Evolutionary conservation across 2,797 vertebrate species (phyloP), one percentile per base, ranked within the genome.

Genomic region (Anguilla marmorata): DNA sequence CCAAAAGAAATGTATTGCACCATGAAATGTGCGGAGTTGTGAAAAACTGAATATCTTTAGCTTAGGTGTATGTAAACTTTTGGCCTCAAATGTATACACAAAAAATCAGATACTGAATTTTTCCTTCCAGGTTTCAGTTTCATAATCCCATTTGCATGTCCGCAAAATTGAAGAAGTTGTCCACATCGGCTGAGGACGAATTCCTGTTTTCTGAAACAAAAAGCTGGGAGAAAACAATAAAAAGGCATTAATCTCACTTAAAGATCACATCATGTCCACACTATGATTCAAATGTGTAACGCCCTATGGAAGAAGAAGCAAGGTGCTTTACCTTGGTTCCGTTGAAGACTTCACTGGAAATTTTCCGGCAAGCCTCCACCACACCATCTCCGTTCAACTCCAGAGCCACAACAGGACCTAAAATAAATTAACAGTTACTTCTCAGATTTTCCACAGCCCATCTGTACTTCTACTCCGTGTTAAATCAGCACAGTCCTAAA

Each of bases 111-210:
- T 14, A 33, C n/a, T 5, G 12, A 9, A 11, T 30, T 54, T 54
- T 84, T 56, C 6, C 11, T 33, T 84, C 48, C n/a, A 56, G 52
- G 16, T 48, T 50, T 48, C n/a, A 33, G 24, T n/a, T 85, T 98
- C 95, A 99, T 94, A 98, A 95, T 87, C 97, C 97, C 97, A 99
- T 98, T 94, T 99, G 98, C 96, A 99, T 98, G 93, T 99, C 98
- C 21, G 97, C 98, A 76, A 98, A 99, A 94, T 99, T 99, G 96
- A 98, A 99, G 96, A 99, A 99, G 95, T 92, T 97, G 93, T 99
- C 98, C 88, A 99, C 96, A 86, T 99, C 99, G 93, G 94, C 95
- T 89, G 96, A 95, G 0, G 98, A 98, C 0, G 97, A 96, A 45
- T 94, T 96, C 92, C 98, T 99, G 94, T 94, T 97, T 92, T 98